Conservation (phyloP, 2,797 vertebrate species). For the Melanotaenia nigrans region DNA sequence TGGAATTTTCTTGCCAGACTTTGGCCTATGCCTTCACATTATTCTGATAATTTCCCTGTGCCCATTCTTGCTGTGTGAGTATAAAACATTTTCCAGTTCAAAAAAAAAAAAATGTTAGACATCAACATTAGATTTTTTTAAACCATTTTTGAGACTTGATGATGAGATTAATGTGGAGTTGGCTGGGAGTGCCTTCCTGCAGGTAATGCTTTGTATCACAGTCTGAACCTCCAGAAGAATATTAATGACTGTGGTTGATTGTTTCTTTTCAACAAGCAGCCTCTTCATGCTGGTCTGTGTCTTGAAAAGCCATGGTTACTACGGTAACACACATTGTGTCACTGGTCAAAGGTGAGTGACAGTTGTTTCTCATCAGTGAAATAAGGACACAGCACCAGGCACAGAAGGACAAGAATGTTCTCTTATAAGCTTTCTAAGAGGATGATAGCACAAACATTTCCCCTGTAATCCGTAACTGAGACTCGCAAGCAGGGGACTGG, state of each 20-base stretch:
- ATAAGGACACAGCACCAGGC: slow-evolving; percentile 27
- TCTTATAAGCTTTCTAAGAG: slow-evolving; percentile 44
- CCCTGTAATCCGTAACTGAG: slow-evolving; percentile 76
- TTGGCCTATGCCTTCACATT: slow-evolving; percentile 45
- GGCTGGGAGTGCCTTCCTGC: slow-evolving; percentile 40
- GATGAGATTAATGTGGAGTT: slow-evolving; percentile 30
- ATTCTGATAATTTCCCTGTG: slow-evolving; percentile 36
- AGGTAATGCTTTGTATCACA: slow-evolving; percentile 63
- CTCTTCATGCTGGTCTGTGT: slow-evolving; percentile 45
- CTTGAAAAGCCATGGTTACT: slow-evolving; percentile 62
- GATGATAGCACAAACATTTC: slow-evolving; percentile 71
- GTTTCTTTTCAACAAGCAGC: slow-evolving; percentile 52
- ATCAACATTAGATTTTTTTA: slow-evolving; percentile 32
- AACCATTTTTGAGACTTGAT: slow-evolving; percentile 21
- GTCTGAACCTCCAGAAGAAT: slow-evolving; percentile 59
- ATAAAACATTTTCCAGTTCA: slow-evolving; percentile 34
- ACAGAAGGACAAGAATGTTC: slow-evolving; percentile 22
- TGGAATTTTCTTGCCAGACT: slow-evolving; percentile 51
- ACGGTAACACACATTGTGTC: slow-evolving; percentile 53
- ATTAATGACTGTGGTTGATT: slow-evolving; percentile 64
- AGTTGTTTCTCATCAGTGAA: slow-evolving; percentile 45
- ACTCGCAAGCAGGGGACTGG: slow-evolving; percentile 78
- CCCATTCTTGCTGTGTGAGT: slow-evolving; percentile 3
- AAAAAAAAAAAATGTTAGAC: slow-evolving; percentile 17
- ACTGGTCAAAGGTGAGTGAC: slow-evolving; percentile 58